A percentile compares a stretch with the other conserved stretches of the same genome.
Evolutionary conservation across 2,113 vertebrate genomes (phyloP).

Genomic region (Strigops habroptila): DNA sequence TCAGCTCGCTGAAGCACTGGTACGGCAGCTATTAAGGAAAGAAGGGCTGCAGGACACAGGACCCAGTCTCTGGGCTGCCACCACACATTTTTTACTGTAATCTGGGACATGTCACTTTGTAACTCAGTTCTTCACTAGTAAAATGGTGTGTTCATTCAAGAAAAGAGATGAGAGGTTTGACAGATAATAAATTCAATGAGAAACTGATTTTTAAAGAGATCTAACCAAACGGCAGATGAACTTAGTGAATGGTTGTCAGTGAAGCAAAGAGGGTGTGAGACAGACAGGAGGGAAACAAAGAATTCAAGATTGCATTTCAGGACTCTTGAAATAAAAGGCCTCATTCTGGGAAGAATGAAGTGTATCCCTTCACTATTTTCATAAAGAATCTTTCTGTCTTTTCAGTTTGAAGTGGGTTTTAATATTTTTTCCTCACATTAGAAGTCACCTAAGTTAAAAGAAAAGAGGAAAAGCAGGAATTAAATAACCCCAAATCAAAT

Average conservation of each 20-base stretch:
- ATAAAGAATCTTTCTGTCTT: neutral
- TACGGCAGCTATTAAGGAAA: neutral
- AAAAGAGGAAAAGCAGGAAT: neutral
- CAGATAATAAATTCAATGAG: neutral
- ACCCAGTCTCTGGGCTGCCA: neutral
- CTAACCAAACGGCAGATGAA: neutral
- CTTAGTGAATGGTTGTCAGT: neutral
- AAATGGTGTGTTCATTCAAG: neutral
- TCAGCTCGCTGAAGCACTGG: neutral
- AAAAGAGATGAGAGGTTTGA: neutral
- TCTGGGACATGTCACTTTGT: neutral
- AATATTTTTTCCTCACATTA: neutral
- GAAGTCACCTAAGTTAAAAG: neutral
- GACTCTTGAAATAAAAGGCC: neutral
- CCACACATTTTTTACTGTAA: neutral
- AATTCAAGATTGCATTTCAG: neutral
- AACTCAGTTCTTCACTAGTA: neutral
- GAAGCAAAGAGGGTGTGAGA: neutral
- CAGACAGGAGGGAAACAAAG: neutral
- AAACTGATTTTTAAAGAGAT: neutral
- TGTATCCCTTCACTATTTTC: neutral
- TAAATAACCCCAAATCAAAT: neutral
- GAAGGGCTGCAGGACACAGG: neutral
- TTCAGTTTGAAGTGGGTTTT: neutral
- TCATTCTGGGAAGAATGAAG: neutral